Base-by-base conservation (phyloP, 2,797 vertebrate genomes). In the Monodelphis domestica region DNA sequence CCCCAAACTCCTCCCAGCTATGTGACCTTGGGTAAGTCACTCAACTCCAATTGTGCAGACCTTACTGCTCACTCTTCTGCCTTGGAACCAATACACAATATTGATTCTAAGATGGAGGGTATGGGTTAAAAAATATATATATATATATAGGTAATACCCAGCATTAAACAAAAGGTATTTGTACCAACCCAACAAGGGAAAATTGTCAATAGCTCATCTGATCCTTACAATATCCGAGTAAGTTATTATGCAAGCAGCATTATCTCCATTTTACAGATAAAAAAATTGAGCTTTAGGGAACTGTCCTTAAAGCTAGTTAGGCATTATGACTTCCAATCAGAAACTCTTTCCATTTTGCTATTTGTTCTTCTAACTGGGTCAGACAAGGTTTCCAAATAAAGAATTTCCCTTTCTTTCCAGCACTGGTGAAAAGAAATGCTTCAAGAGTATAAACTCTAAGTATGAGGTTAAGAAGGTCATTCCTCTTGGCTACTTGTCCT, bases 391-490 rank as follows among this genome's bases (percentile, higher is more conserved):
- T 21, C 70, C 21, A 45, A 78, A 2, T 45, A 45, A 78, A n/a
- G 33, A 63, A 78, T 38, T 45, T 78, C 78, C 21, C 21, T 78
- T 78, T 45, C 21, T 78, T 78, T 45, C 38, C 30, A 45, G 70
- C 21, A 78, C 21, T 45, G 7, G 38, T 24, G 38, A 26, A 45
- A 78, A 78, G 70, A 78, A 78, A 78, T 45, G 70, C 21, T 78
- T 45, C 38, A 45, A 9, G 21, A 78, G 21, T 21, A 45, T 78
- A 78, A 78, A 24, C n/a, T 78, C 63, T 10, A 78, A 78, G 84
- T 50, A 28, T 90, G 87, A 30, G 55, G 89, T 89, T 56, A 54
- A 89, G 90, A 94, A 94, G 89, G 38, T 52, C 91, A 92, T 90
- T n/a, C 88, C 78, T 28, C 78, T 55, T 51, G 45, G 70, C 50